A percentile compares a stretch with the other conserved stretches of the same genome.
phyloP scores from a whole-genome alignment of 2,888 invertebrate genomes.

The Phengaris alcon region DNA sequence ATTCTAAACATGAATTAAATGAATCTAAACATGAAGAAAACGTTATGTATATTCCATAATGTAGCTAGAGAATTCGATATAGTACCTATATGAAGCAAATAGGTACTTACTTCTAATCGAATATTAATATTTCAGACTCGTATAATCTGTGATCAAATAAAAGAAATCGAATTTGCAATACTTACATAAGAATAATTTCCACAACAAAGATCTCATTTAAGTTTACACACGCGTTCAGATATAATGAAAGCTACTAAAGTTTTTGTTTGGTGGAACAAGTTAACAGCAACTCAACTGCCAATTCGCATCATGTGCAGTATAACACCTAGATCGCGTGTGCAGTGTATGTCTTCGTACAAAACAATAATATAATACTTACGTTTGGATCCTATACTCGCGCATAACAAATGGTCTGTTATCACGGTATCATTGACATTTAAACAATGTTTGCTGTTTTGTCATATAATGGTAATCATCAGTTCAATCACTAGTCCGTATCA shows the following conservation, averaged over 20 bases:
- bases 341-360: constrained; percentile 9
- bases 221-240: background rate
- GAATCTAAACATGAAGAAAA: background rate
- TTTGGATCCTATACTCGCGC: background rate
- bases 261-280: background rate
- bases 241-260: background rate
- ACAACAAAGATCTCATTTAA: too few relatives aligned
- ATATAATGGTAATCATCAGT: constrained; percentile 6
- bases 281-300: background rate
- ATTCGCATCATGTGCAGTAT: background rate
- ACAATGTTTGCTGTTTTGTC: constrained; percentile 8
- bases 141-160: too few relatives aligned
- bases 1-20: background rate
- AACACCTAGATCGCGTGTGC: constrained; percentile 10
- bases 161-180: too few relatives aligned
- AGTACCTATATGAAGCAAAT: background rate
- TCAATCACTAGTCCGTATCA: background rate
- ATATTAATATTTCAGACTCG: too few relatives aligned
- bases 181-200: too few relatives aligned
- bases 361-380: constrained; percentile 18
- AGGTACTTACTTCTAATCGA: background rate
- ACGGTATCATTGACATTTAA: background rate
- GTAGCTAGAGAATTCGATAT: background rate
- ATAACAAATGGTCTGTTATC: constrained; percentile 11
- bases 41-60: background rate